phyloP scores from a whole-genome alignment of 1,140 invertebrate genomes.

The Ctenoplectra terminalis region DNA sequence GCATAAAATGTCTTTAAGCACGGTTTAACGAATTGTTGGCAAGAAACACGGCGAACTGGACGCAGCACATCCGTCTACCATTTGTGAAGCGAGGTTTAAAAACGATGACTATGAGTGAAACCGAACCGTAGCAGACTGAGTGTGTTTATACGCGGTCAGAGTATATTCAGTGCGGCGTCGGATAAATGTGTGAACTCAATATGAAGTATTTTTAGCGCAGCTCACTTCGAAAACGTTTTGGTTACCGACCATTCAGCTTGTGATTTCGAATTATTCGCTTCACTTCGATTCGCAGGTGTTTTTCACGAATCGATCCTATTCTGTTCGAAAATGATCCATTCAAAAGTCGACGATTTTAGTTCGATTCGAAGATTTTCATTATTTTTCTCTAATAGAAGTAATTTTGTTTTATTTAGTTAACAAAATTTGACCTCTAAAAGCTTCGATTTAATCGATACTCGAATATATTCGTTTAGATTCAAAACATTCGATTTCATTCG shows the following conservation, averaged over 20 bases:
- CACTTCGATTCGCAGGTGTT: background rate
- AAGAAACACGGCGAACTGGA: background rate
- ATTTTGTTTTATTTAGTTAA: too few relatives aligned
- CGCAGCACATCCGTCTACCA: background rate
- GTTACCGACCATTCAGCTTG: background rate
- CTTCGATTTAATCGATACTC: too few relatives aligned
- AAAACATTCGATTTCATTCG: too few relatives aligned
- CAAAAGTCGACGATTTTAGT: background rate
- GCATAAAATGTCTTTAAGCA: background rate
- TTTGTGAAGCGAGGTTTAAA: background rate
- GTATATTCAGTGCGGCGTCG: slow-evolving; percentile 42
- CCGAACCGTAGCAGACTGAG: slow-evolving; percentile 11
- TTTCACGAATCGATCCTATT: background rate
- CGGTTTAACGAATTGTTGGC: background rate
- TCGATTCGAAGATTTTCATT: too few relatives aligned
- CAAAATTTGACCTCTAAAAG: background rate
- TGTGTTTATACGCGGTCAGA: slow-evolving; percentile 46
- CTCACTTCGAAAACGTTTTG: slow-evolving; percentile 25
- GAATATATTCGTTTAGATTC: too few relatives aligned
- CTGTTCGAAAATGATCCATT: background rate
- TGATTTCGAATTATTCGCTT: slow-evolving; percentile 3
- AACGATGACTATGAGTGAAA: slow-evolving; percentile 9
- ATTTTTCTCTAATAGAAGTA: too few relatives aligned
- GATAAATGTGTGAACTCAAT: slow-evolving; percentile 52
- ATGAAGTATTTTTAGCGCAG: slow-evolving; percentile 51